phyloP scores from a whole-genome alignment of 1,140 invertebrate species.

The Aphaenogaster floridana region DNA sequence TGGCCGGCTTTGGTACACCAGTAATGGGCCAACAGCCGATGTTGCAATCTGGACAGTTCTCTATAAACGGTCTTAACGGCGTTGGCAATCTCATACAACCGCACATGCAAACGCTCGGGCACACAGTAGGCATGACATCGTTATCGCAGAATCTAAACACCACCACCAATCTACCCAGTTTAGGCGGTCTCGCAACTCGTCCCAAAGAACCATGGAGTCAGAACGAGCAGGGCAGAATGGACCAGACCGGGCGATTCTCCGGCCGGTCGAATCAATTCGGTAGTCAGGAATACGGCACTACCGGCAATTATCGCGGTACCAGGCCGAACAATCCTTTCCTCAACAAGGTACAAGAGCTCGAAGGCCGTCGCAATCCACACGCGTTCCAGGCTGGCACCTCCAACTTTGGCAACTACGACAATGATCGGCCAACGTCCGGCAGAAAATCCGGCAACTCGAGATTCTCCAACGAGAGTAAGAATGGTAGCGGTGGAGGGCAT shows the following conservation, averaged over 20 bases:
- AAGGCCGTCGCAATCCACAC: conserved; percentile 88
- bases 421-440: conserved; percentile 67
- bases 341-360: conserved; percentile 87
- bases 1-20: conserved; percentile 47
- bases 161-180: conserved; percentile 49
- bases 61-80: conserved; percentile 82
- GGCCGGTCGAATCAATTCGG: conserved; percentile 76
- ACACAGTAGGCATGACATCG: conserved; percentile 68
- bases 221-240: conserved; percentile 72
- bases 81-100: conserved; percentile 79
- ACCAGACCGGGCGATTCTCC: conserved; percentile 74
- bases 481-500: conserved; percentile 78
- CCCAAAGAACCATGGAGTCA: conserved; percentile 77
- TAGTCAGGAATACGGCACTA: conserved; percentile 67
- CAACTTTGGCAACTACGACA: conserved; percentile 63
- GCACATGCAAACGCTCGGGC: conserved; percentile 72
- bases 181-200: conserved; percentile 43
- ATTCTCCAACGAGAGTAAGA: conserved; percentile 69
- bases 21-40: conserved; percentile 72
- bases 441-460: conserved; percentile 72
- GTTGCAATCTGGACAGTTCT: conserved; percentile 79
- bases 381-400: conserved; percentile 86
- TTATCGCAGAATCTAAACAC: conserved; percentile 57
- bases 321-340: conserved; percentile 77
- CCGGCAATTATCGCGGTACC: conserved; percentile 71